Base-by-base conservation (phyloP, 2,888 invertebrate species). In the Teleogryllus oceanicus region DNA sequence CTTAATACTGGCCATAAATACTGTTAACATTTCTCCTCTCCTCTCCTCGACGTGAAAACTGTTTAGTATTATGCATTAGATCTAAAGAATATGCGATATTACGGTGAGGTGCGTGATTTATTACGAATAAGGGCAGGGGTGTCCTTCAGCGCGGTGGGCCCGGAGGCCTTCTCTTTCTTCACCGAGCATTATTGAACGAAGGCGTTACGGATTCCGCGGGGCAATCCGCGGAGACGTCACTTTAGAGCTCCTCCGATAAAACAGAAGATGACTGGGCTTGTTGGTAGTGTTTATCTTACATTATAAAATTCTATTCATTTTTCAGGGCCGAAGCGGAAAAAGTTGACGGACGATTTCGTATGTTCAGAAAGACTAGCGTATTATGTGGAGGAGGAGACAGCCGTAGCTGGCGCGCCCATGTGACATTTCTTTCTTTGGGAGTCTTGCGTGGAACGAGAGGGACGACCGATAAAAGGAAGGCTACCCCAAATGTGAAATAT, bases 1-100 rank as follows among this genome's bases (percentile, higher is more conserved):
- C 62, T 62, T 62, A 62, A 62, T 62, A 18, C 62, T 62, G 62
- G 62, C 62, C 62, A 62, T 62, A 62, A 62, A 62, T 62, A 62
- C 62, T 62, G 62, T n/a, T 13, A 62, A 62, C 62, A 62, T n/a
- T 62, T 62, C 37, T 37, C 37, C 37, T 37, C 62, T 18, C 62
- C 62, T 62, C 62, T 62, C 62, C 62, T n/a, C 16, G 62, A 12
- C 62, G 62, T 62, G 62, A 62, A 62, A 62, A 62, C 62, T 62
- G 62, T 62, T 62, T 62, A 62, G 62, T 62, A 62, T 62, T 62
- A 62, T 5, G 62, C 62, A 62, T 62, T 62, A 62, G 62, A 62
- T 62, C 62, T 62, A 62, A 62, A 62, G 62, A 62, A 62, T 62
- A 62, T 62, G 62, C 62, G 62, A 62, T 62, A 13, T 62, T 62